These are phyloP conservation scores for Sebastes minor DNA, from an alignment of 2,797 vertebrate species.

Conservation along the genomic window DNA sequence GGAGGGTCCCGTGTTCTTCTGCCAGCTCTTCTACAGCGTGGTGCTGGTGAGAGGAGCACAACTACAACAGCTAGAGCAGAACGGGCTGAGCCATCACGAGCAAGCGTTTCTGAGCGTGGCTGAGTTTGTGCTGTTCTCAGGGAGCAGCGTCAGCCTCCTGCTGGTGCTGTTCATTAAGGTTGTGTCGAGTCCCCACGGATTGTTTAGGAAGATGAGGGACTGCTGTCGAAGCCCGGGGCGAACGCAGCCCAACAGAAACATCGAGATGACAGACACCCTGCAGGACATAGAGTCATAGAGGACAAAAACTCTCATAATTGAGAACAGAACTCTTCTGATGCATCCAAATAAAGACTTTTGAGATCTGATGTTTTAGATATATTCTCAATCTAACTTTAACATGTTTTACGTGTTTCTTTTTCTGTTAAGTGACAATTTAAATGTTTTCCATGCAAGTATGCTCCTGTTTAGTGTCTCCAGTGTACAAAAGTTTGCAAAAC, in stretches of 20 bases:
- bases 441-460: neutral
- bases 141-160: slow-evolving; percentile 78
- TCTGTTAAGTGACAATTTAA: neutral
- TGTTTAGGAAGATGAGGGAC: slow-evolving; percentile 56
- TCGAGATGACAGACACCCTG: slow-evolving; percentile 69
- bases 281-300: slow-evolving; percentile 64
- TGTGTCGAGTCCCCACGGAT: slow-evolving; percentile 21
- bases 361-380: neutral
- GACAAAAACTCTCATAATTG: neutral
- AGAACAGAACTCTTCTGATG: neutral
- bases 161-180: slow-evolving; percentile 53
- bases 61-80: slow-evolving; percentile 37
- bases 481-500: neutral
- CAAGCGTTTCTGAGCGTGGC: slow-evolving; percentile 77
- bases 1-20: slow-evolving; percentile 47
- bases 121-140: slow-evolving; percentile 81
- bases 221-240: slow-evolving; percentile 44
- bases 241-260: neutral
- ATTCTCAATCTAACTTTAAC: neutral
- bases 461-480: neutral
- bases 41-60: slow-evolving; percentile 72
- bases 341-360: neutral
- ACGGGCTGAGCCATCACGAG: neutral
- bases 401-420: neutral
- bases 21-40: slow-evolving; percentile 78